Evolutionary conservation across 2,113 vertebrate species (phyloP).

Genomic region (Vimba vimba): DNA sequence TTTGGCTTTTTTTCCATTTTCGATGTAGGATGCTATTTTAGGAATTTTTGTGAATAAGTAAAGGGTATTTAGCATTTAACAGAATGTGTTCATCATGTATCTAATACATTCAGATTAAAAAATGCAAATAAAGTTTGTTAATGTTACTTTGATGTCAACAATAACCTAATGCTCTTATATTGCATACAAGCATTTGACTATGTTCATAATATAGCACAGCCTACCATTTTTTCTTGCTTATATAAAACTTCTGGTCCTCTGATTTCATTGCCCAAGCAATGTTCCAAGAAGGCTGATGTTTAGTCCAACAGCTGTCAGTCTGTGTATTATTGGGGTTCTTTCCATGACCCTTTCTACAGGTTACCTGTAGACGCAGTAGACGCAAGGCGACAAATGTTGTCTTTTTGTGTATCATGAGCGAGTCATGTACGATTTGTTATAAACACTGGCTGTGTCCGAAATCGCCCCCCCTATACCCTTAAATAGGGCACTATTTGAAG

Average conservation of each 20-base stretch:
- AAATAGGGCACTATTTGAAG: too few species aligned
- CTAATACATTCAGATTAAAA: not conserved
- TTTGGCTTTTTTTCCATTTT: slow-evolving; percentile 39
- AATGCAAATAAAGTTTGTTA: not conserved
- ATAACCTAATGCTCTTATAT: not conserved
- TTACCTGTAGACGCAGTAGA: not conserved
- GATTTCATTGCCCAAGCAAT: not conserved
- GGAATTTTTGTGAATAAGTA: slow-evolving; percentile 4
- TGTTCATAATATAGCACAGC: not conserved
- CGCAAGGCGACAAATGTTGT: not conserved
- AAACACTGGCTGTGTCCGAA: too few species aligned
- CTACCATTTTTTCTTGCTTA: not conserved
- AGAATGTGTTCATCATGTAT: not conserved
- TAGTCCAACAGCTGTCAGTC: not conserved
- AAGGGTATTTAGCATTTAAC: slow-evolving; percentile 7
- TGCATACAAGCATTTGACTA: not conserved
- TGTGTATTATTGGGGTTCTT: not conserved
- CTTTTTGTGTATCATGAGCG: not conserved
- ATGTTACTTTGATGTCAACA: not conserved
- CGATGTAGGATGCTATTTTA: slow-evolving; percentile 52
- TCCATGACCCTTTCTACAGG: not conserved
- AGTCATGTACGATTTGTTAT: not conserved
- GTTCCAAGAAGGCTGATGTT: not conserved
- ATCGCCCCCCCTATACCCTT: too few species aligned
- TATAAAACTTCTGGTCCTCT: not conserved